Evolutionary conservation across 2,797 vertebrate species (phyloP).

Genomic region (Diplodus puntazzo): DNA sequence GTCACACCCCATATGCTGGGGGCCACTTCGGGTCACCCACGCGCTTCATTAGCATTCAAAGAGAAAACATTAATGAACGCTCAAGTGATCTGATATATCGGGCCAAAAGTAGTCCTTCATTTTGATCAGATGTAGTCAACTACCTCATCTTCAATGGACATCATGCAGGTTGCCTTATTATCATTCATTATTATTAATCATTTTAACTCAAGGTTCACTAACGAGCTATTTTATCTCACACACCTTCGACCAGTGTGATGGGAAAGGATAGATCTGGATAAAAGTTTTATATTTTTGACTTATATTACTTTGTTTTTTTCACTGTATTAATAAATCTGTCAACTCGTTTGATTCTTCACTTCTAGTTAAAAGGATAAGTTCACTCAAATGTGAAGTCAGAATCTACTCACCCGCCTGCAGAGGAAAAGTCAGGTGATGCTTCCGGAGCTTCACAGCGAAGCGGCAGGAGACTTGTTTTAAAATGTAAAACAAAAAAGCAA

Average conservation of each 20-base stretch:
- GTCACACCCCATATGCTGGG: constrained; percentile 60
- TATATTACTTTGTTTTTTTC: not conserved
- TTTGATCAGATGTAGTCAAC: not conserved
- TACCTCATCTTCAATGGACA: not conserved
- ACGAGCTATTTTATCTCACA: not conserved
- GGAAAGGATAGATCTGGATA: not conserved
- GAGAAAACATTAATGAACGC: constrained; percentile 9
- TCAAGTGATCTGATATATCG: constrained; percentile 1
- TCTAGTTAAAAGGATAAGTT: too few species aligned
- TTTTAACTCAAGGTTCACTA: not conserved
- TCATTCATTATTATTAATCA: not conserved
- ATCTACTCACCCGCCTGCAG: too few species aligned
- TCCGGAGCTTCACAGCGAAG: too few species aligned
- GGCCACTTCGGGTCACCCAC: constrained; percentile 51
- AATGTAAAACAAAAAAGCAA: too few species aligned
- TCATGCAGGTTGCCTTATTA: not conserved
- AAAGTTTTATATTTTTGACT: not conserved
- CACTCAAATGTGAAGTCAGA: too few species aligned
- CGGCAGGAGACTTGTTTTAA: too few species aligned
- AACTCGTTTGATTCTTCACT: not conserved
- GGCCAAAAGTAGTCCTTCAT: not conserved
- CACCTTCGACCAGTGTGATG: not conserved
- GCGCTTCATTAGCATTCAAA: constrained; percentile 52
- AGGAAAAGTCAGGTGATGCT: too few species aligned
- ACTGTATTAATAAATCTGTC: not conserved